These are phyloP conservation scores for Copsychus sechellarum DNA, from an alignment of 2,113 vertebrate species.

Conservation along the genomic window DNA sequence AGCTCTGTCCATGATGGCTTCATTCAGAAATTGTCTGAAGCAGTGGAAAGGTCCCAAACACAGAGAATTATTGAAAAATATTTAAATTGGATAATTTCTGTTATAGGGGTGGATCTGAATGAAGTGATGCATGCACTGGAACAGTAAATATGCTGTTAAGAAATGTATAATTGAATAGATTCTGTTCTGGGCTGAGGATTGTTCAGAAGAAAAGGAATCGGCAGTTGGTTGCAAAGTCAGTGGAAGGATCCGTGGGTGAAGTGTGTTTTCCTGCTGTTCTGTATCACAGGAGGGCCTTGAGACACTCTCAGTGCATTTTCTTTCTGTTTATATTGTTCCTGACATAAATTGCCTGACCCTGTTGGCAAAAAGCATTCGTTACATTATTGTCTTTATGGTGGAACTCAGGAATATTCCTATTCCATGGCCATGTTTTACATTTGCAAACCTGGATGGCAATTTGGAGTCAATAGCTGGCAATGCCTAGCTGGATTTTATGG, in stretches of 20 bases:
- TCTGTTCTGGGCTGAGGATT: background rate
- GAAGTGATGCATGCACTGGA: background rate
- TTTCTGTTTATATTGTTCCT: background rate
- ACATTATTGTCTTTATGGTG: background rate
- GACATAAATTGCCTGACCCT: background rate
- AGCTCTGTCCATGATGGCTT: background rate
- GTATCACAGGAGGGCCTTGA: background rate
- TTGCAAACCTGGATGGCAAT: background rate
- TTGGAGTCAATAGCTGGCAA: background rate
- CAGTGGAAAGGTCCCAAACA: background rate
- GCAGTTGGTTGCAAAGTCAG: background rate
- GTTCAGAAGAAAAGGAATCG: background rate
- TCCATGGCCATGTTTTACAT: background rate
- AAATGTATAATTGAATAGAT: background rate
- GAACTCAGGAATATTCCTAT: background rate
- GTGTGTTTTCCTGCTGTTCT: background rate
- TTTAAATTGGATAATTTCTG: background rate
- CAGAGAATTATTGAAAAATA: background rate
- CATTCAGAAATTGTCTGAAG: background rate
- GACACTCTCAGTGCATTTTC: background rate
- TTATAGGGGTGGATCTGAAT: accelerated
- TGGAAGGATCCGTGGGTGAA: accelerated
- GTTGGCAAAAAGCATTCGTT: background rate
- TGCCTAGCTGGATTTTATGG: background rate
- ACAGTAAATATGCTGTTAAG: accelerated